These are phyloP conservation scores for Megalonaias nervosa DNA, from an alignment of 1,140 invertebrate species.

Conservation along the genomic window DNA sequence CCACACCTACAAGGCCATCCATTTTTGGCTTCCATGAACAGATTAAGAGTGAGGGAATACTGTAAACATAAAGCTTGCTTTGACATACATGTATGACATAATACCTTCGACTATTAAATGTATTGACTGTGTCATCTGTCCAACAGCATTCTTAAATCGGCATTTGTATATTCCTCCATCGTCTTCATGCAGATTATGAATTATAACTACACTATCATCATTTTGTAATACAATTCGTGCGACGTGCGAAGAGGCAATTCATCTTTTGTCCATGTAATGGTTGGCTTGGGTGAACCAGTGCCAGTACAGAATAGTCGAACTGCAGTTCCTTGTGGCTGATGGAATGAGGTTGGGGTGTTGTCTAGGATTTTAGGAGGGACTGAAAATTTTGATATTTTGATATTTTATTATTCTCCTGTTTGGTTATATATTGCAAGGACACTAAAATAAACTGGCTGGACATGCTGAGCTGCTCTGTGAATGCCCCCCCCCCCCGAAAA, in stretches of 20 bases:
- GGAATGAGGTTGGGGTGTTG: conserved; percentile 24
- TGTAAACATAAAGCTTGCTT: no score
- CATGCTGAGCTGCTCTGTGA: no score
- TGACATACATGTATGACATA: not conserved
- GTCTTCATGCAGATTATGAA: conserved; percentile 19
- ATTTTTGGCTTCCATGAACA: no score
- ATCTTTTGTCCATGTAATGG: conserved; percentile 31
- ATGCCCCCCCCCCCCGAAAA: no score
- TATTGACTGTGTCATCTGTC: conserved; percentile 22
- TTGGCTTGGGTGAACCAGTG: conserved; percentile 11
- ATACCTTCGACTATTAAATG: conserved; percentile 38
- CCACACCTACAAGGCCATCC: no score
- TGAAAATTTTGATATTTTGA: conserved; percentile 11
- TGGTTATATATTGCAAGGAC: no score
- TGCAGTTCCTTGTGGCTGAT: conserved; percentile 19
- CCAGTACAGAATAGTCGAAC: conserved; percentile 22
- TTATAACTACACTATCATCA: conserved; percentile 24
- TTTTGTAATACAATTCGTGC: conserved; percentile 8
- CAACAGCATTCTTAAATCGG: conserved; percentile 32
- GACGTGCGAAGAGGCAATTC: conserved; percentile 1
- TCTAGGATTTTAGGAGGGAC: conserved; percentile 32
- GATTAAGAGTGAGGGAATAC: no score
- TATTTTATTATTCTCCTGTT: no score
- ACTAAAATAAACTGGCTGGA: no score
- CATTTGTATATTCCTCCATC: conserved; percentile 38